Base-by-base conservation (phyloP, 1,140 invertebrate species). In the Drosophila nebulosa region DNA sequence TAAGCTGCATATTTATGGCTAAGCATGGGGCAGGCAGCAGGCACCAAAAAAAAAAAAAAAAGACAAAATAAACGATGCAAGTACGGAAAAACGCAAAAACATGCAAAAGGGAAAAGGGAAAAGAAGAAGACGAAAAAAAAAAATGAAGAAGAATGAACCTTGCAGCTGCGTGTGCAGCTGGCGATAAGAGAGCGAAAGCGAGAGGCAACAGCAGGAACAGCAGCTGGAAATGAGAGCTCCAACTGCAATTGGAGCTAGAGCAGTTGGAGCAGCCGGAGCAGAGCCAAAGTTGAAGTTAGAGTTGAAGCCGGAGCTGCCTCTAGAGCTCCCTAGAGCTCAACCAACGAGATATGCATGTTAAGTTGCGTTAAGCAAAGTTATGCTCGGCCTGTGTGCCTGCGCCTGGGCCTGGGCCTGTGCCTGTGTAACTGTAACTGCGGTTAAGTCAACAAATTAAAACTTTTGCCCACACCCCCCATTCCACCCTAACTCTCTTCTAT, bases 391-490 rank as follows among this genome's bases (percentile, higher is more conserved):
- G 64, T 62, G 63, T 61, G 52, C 65, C 65, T 26, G 14, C 30
- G 81, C 65, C 65, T 26, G 14, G 69, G 67, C 62, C 66, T 52
- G 64, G 59, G 63, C 57, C 46, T 62, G 63, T 61, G 52, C 65
- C 65, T 26, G 14, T 35, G 81, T 86, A 86, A 80, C 80, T 85
- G 81, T 86, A 86, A 86, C 81, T 86, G 81, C 81, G 81, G 81
- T 86, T 86, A 86, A 86, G 81, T 86, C 83, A 86, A 86, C 81
- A 86, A 86, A 88, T 86, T 86, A 86, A 86, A 86, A 86, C 81
- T 86, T 86, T 85, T 85, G 79, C 78, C 16, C 9, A 14, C 14
- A 42, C 2, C 5, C 36, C 36, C 36, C 5, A 21, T 24, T 22
- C 18, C 32, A n/a, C 42, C 2, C 30, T 14, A 32, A 55, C 14